Evolutionary conservation across 1,140 invertebrate species (phyloP), one percentile per base, ranked within the genome.

Genomic region (Ceratina australensis): DNA sequence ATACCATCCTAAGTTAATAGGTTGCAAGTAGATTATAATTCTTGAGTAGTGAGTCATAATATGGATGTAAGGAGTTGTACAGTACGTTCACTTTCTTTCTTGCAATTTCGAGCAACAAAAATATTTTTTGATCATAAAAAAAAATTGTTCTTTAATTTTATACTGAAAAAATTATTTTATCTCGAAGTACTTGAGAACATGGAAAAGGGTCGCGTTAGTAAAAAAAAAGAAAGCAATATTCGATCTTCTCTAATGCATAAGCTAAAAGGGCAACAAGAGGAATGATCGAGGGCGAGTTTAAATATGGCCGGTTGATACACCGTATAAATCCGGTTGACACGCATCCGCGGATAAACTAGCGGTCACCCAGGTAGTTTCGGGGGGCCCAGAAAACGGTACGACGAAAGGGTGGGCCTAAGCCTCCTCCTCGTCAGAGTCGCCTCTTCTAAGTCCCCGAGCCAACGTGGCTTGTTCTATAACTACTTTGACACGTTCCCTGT

Each of bases 401-500:
- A 77, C 50, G 15, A 57, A 20, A 33, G 54, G 57, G 54, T 78
- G 74, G 78, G 69, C 20, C 57, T 47, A 50, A 28, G 16, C 54
- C 65, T 54, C 49, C 33, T 42, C 33, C 33, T 69, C 64, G 69
- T 78, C 76, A 63, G 76, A 77, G 84, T 82, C 82, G 52, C 52
- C 72, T 56, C 63, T 52, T 42, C 33, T 42, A 42, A 56, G 59
- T 50, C 68, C 65, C 65, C 64, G 83, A 76, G 64, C 47, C 47
- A 24, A 57, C 73, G 77, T 47, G 60, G 79, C 80, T 79, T 81
- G 81, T 83, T 79, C 72, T 86, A 87, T 84, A 85, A 86, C 87
- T 89, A 89, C 89, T 91, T 90, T 89, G 90, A 90, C 88, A 90
- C 88, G 87, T 90, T 89, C 86, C 78, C 84, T 69, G 87, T 84